Percentiles rank a stretch among this genome's conserved stretches.
Conservation (phyloP, 2,888 invertebrate species). For the Eupithecia abbreviata region DNA sequence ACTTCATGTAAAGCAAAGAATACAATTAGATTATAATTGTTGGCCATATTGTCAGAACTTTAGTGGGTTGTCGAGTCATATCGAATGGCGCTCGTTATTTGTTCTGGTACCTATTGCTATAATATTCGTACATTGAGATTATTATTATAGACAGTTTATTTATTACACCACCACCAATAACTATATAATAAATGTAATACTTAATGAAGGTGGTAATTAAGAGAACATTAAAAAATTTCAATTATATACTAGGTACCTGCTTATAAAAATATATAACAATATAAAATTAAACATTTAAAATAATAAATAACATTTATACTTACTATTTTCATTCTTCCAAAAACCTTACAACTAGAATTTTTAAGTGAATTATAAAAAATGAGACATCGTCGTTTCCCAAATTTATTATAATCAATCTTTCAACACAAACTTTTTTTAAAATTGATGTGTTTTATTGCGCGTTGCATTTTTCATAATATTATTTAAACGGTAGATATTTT, state of each 20-base stretch:
- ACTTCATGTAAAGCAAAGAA: slow-evolving; percentile 36
- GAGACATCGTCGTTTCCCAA: neutral
- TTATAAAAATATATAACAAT: too few species aligned
- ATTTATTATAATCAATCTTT: neutral
- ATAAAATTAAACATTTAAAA: too few species aligned
- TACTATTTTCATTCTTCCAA: too few species aligned
- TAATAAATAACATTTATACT: too few species aligned
- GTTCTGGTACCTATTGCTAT: neutral
- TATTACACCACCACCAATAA: too few species aligned
- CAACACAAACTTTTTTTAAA: neutral
- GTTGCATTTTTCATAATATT: slow-evolving; percentile 18
- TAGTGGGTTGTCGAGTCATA: slow-evolving; percentile 19
- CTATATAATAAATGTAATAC: too few species aligned
- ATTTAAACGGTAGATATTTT: slow-evolving; percentile 24
- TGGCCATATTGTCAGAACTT: slow-evolving; percentile 28
- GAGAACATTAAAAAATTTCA: too few species aligned
- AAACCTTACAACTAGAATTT: neutral
- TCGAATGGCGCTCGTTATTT: slow-evolving; percentile 12
- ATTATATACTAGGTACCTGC: too few species aligned
- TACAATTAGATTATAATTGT: slow-evolving; percentile 23
- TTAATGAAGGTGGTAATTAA: too few species aligned
- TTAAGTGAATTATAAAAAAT: neutral
- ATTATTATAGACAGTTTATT: too few species aligned
- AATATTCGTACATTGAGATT: too few species aligned
- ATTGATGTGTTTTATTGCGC: slow-evolving; percentile 15